phyloP scores from a whole-genome alignment of 2,888 invertebrate species.

The Coleophora flavipennella region DNA sequence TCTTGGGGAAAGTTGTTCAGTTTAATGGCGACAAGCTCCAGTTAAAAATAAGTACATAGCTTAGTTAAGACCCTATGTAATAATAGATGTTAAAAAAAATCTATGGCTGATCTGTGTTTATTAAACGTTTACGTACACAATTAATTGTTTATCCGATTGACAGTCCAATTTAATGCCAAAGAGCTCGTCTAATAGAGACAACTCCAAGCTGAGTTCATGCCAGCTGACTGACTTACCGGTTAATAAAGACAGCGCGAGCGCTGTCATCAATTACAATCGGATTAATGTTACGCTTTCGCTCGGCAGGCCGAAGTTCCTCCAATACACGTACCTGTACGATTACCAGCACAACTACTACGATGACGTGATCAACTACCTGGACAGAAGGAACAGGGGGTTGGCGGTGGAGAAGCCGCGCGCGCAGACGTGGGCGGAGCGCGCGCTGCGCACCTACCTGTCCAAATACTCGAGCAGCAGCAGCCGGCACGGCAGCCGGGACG shows the following conservation, averaged over 20 bases:
- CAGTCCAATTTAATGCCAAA: too few species aligned
- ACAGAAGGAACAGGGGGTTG: slow-evolving; percentile 80
- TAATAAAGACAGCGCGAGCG: too few species aligned
- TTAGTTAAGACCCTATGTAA: too few species aligned
- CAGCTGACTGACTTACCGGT: neutral
- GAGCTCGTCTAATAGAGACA: too few species aligned
- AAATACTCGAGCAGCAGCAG: slow-evolving; percentile 81
- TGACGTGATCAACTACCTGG: slow-evolving; percentile 86
- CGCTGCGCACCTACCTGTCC: slow-evolving; percentile 77
- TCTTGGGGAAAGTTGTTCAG: too few species aligned
- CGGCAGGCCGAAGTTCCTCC: slow-evolving; percentile 82
- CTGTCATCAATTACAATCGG: neutral
- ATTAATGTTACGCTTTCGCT: neutral
- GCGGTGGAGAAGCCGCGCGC: slow-evolving; percentile 81
- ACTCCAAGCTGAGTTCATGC: neutral
- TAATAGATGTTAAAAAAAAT: too few species aligned
- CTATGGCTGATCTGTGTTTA: too few species aligned
- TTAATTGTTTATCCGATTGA: too few species aligned
- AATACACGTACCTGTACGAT: slow-evolving; percentile 87
- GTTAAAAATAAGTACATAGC: too few species aligned
- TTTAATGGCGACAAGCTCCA: too few species aligned
- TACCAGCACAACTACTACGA: slow-evolving; percentile 90
- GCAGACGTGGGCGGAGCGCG: slow-evolving; percentile 90
- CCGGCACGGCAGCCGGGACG: slow-evolving; percentile 73
- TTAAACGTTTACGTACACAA: too few species aligned